Evolutionary conservation across 2,113 vertebrate genomes (phyloP).

Genomic region (Dryoscopus gambensis): DNA sequence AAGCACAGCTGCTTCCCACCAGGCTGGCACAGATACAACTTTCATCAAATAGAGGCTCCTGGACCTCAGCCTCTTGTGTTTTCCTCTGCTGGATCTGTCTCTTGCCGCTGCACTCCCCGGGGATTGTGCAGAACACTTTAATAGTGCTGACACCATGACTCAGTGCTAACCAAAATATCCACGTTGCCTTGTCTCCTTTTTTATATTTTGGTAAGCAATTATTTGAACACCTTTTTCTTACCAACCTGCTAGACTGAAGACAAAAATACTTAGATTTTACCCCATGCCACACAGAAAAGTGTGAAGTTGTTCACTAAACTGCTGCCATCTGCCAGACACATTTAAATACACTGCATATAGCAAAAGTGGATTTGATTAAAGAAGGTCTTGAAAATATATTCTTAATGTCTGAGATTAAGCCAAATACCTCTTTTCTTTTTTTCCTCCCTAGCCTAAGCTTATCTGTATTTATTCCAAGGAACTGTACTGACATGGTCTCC

Average conservation of each 20-base stretch:
- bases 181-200: accelerated
- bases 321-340: not conserved
- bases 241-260: not conserved
- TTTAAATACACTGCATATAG: not conserved
- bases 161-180: not conserved
- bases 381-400: not conserved
- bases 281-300: not conserved
- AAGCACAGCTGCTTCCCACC: not conserved
- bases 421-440: not conserved
- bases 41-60: not conserved
- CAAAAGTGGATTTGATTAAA: not conserved
- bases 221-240: not conserved
- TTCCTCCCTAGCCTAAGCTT: not conserved
- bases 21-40: accelerated
- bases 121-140: not conserved
- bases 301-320: not conserved
- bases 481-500: not conserved
- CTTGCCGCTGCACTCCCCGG: not conserved
- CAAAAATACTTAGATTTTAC: not conserved
- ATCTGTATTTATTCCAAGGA: slow-evolving; percentile 10
- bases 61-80: not conserved
- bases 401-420: not conserved
- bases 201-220: not conserved
- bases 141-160: not conserved
- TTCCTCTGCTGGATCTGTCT: not conserved